phyloP scores from a whole-genome alignment of 2,888 invertebrate genomes.

The Reticulitermes lucifugus region DNA sequence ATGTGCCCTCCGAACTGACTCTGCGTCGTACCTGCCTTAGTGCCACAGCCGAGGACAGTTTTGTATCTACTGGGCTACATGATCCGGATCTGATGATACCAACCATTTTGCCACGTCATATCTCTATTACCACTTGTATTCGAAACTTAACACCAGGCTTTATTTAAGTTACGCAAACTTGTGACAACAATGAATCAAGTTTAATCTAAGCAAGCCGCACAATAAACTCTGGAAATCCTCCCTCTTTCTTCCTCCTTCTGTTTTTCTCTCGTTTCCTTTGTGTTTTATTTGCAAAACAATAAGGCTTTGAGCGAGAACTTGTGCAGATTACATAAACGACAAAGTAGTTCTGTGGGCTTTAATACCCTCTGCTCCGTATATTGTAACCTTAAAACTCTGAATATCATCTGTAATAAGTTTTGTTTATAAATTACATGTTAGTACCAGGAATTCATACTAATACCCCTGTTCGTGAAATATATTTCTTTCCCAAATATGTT shows the following conservation, averaged over 20 bases:
- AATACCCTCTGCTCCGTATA: not conserved
- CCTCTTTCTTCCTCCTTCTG: not conserved
- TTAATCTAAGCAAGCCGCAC: not conserved
- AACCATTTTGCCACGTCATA: not conserved
- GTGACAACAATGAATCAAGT: conserved; percentile 4
- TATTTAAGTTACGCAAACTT: not conserved
- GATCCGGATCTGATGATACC: not conserved
- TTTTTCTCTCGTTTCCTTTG: not conserved
- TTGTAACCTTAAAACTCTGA: not conserved
- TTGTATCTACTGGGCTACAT: not conserved
- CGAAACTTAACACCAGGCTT: not conserved
- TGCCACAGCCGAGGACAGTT: not conserved
- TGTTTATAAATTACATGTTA: not conserved
- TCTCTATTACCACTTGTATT: not conserved
- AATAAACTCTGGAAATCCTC: conserved; percentile 20
- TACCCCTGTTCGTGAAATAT: not conserved
- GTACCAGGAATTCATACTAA: not conserved
- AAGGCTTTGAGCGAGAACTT: not conserved
- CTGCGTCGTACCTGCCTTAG: too few species aligned
- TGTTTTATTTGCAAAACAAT: conserved; percentile 16
- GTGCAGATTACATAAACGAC: not conserved
- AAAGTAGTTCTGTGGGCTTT: not conserved
- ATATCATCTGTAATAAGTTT: not conserved
- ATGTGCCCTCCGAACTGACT: too few species aligned
- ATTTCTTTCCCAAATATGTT: too few species aligned